These are phyloP conservation scores for Eupithecia insigniata DNA, from an alignment of 2,888 invertebrate genomes.

Conservation along the genomic window DNA sequence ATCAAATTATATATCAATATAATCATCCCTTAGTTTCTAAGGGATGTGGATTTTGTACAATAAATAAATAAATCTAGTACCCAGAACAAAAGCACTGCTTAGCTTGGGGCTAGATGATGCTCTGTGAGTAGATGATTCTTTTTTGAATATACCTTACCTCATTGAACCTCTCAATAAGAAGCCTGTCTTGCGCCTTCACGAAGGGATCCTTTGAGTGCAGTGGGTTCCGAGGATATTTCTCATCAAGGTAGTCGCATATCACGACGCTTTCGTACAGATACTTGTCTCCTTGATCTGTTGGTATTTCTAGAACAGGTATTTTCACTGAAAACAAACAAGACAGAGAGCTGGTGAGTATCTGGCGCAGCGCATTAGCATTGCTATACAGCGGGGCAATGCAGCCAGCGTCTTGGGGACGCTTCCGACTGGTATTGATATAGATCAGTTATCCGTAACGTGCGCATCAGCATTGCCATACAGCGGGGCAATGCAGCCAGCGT, in stretches of 20 bases:
- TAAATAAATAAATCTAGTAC: too few relatives aligned
- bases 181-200: conserved; percentile 88
- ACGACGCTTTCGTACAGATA: conserved; percentile 91
- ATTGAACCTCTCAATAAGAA: conserved; percentile 89
- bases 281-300: conserved; percentile 83
- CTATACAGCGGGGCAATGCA: background rate
- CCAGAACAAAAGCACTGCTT: too few relatives aligned
- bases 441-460: too few relatives aligned
- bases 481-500: background rate
- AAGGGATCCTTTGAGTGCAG: conserved; percentile 87
- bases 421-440: background rate
- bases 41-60: too few relatives aligned
- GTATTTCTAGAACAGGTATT: conserved; percentile 91
- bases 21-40: too few relatives aligned
- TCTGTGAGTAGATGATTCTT: too few relatives aligned
- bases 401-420: background rate
- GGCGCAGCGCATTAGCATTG: too few relatives aligned
- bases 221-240: conserved; percentile 86
- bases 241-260: conserved; percentile 92
- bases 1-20: too few relatives aligned
- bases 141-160: conserved; percentile 66
- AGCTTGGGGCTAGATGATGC: too few relatives aligned
- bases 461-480: too few relatives aligned
- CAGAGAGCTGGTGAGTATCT: background rate
- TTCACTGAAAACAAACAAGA: conserved; percentile 75